phyloP scores from a whole-genome alignment of 1,140 invertebrate genomes.

The Drosophila kohkoa region DNA sequence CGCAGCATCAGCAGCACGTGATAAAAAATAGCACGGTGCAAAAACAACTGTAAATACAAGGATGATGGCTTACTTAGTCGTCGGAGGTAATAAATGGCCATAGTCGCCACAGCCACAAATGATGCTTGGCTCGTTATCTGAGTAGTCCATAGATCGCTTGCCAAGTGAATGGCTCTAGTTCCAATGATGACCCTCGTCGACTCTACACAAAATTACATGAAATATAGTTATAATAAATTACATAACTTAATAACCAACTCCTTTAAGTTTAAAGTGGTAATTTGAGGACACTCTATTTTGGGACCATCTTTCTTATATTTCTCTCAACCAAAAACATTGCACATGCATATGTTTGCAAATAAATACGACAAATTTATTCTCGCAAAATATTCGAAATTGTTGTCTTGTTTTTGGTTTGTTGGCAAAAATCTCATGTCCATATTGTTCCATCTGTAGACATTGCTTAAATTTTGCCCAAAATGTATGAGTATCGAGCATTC shows the following conservation, averaged over 20 bases:
- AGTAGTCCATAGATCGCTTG: slow-evolving; percentile 33
- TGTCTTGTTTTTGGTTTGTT: background rate
- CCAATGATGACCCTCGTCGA: slow-evolving; percentile 15
- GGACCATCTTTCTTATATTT: background rate
- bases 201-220: slow-evolving; percentile 18
- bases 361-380: background rate
- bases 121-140: slow-evolving; percentile 47
- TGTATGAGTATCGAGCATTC: background rate
- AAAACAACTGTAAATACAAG: slow-evolving; percentile 78
- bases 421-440: slow-evolving; percentile 12
- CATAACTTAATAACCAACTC: slow-evolving; percentile 34
- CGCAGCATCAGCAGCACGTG: slow-evolving; percentile 37
- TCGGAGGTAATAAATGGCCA: slow-evolving; percentile 72
- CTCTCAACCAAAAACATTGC: background rate
- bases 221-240: slow-evolving; percentile 45
- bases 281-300: background rate
- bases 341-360: background rate
- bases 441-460: slow-evolving; percentile 24
- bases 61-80: slow-evolving; percentile 75
- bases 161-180: slow-evolving; percentile 24
- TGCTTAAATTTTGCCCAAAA: slow-evolving; percentile 18
- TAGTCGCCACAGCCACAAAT: slow-evolving; percentile 43
- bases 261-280: slow-evolving; percentile 6
- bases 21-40: slow-evolving; percentile 46
- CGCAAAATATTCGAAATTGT: background rate